These are phyloP conservation scores for Cheilosia scutellata DNA, from an alignment of 2,888 invertebrate species.

Conservation along the genomic window DNA sequence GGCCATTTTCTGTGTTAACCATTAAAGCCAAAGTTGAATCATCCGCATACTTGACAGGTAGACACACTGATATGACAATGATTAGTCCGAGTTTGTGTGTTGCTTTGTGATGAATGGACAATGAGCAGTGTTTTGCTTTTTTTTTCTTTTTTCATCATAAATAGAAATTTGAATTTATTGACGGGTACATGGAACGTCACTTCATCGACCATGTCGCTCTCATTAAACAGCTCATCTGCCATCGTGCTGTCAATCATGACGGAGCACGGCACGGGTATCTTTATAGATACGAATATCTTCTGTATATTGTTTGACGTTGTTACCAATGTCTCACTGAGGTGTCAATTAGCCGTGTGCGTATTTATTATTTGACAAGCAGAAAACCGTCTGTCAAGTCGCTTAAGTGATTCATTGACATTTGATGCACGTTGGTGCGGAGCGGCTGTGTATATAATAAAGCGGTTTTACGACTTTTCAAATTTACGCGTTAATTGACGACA, in stretches of 20 bases:
- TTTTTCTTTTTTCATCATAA: conserved; percentile 39
- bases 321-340: conserved; percentile 51
- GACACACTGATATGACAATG: conserved; percentile 59
- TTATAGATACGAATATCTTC: conserved; percentile 8
- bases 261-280: not conserved
- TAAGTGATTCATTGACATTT: conserved; percentile 41
- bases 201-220: conserved; percentile 3
- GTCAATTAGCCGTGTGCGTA: conserved; percentile 51
- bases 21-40: conserved; percentile 52
- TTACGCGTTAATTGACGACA: conserved; percentile 53
- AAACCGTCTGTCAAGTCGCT: conserved; percentile 32
- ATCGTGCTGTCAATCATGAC: conserved; percentile 34
- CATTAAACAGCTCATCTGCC: conserved; percentile 41
- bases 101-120: conserved; percentile 64
- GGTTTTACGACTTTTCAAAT: conserved; percentile 42
- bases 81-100: conserved; percentile 61
- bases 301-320: conserved; percentile 24
- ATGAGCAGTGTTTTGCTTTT: conserved; percentile 28
- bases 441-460: conserved; percentile 7
- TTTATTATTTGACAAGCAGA: conserved; percentile 34
- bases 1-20: conserved; percentile 20
- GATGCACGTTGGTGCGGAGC: conserved; percentile 25
- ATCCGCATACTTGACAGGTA: conserved; percentile 59
- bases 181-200: conserved; percentile 37
- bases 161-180: conserved; percentile 58